Conservation (phyloP, 2,113 vertebrate species). For the Gavialis gangeticus region DNA sequence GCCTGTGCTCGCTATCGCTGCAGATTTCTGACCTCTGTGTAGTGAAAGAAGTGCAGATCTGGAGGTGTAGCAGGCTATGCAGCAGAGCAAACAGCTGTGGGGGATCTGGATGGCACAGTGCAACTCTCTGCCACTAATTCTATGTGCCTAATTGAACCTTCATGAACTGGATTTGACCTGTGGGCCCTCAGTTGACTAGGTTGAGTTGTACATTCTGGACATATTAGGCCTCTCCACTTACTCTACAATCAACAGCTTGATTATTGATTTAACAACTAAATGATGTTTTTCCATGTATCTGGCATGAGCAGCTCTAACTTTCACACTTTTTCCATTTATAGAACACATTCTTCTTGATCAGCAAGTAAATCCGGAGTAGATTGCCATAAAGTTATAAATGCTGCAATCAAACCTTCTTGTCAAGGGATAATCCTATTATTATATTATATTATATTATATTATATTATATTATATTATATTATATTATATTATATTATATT, state of each 20-base stretch:
- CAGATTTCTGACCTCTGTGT: too few species aligned
- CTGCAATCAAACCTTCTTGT: neutral
- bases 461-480: too few species aligned
- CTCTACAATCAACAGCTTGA: neutral
- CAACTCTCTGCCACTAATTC: too few species aligned
- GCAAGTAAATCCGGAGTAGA: neutral
- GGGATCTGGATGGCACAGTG: too few species aligned
- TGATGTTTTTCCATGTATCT: neutral
- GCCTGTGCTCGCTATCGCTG: too few species aligned
- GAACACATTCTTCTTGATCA: neutral
- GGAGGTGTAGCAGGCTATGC: too few species aligned
- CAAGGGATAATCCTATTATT: neutral
- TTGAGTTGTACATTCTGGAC: neutral
- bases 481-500: neutral
- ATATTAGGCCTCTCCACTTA: neutral
- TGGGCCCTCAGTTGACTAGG: too few species aligned
- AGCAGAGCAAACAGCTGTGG: too few species aligned
- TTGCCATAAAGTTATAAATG: neutral
- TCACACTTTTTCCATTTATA: neutral
- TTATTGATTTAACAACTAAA: neutral
- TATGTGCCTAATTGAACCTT: too few species aligned
- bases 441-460: too few species aligned
- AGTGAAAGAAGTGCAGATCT: too few species aligned
- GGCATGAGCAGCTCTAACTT: neutral
- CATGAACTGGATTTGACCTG: too few species aligned